Evolutionary conservation across 1,140 invertebrate species (phyloP).

Genomic region (Portunus trituberculatus): DNA sequence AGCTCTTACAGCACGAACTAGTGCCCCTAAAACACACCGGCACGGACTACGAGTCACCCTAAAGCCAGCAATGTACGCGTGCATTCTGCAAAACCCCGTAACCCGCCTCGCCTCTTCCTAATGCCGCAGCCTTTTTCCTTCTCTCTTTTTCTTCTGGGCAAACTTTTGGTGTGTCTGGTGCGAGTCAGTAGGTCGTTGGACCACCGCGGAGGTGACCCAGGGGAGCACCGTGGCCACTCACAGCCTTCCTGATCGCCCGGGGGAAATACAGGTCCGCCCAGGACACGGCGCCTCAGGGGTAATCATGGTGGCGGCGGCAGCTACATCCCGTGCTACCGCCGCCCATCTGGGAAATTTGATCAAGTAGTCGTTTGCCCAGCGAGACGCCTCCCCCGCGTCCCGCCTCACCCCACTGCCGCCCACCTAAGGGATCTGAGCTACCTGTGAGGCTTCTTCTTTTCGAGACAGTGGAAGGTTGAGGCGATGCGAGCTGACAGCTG

Average conservation of each 20-base stretch:
- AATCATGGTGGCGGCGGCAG: neutral
- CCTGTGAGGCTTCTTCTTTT: too few species aligned
- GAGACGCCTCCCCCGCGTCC: neutral
- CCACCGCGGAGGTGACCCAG: neutral
- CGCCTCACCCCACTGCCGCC: neutral
- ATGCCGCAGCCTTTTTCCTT: neutral
- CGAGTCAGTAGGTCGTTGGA: neutral
- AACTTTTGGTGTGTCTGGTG: slow-evolving; percentile 11
- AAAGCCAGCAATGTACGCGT: neutral
- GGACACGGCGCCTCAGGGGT: neutral
- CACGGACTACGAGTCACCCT: neutral
- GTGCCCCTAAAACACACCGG: neutral
- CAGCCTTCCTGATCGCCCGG: neutral
- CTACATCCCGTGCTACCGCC: neutral
- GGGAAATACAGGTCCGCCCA: neutral
- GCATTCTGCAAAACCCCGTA: too few species aligned
- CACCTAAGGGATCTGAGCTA: too few species aligned
- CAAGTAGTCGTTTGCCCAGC: slow-evolving; percentile 11
- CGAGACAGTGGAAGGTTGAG: neutral
- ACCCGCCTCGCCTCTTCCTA: neutral
- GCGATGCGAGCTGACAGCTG: neutral
- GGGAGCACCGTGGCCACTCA: neutral
- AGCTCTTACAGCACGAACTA: too few species aligned
- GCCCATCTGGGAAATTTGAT: slow-evolving; percentile 11
- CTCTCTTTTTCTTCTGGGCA: neutral